Base-by-base conservation (phyloP, 2,113 vertebrate species). In the Tiliqua scincoides region DNA sequence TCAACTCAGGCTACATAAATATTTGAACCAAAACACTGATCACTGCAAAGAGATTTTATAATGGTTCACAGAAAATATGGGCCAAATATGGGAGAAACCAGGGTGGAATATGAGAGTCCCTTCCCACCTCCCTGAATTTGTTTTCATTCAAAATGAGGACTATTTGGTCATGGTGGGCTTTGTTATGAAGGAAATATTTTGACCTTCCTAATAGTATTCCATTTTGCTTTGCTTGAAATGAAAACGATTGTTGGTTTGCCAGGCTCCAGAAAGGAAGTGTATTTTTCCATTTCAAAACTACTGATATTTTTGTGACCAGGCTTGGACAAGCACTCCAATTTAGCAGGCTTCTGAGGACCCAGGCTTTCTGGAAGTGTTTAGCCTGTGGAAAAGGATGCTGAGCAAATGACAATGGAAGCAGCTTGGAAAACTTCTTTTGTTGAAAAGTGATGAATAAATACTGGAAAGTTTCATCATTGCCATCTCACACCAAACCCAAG, bases 41-140 rank as follows among this genome's bases (percentile, higher is more conserved):
- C 2, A 17, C 85, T 89, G 85, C 67, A 75, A 71, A 91, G 89
- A 90, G 77, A 88, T 94, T 91, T 90, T 62, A 72, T 79, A 84
- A 89, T 91, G 67, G 86, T 91, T 91, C 88, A 82, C 1, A 2
- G 87, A 93, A 91, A 88, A 89, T 80, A 94, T 87, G 91, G 91
- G 88, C 91, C 74, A 35, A 79, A 91, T 85, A 78, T 83, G 89
- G 93, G 91, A 89, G 87, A 71, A 86, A 88, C 77, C 90, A 82
- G 86, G n/a, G 85, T 84, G 88, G 88, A 70, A 76, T 86, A 90
- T 93, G n/a, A n/a, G n/a, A n/a, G n/a, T 91, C 90, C 43, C 43
- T 48, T 8, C 43, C 43, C 8, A 4, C 43, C 43, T 88, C 87
- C 77, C 82, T 91, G 92, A 92, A 93, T 93, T 93, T 93, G 92